Evolutionary conservation across 2,888 invertebrate species (phyloP).

Genomic region (Anticlea derivata): DNA sequence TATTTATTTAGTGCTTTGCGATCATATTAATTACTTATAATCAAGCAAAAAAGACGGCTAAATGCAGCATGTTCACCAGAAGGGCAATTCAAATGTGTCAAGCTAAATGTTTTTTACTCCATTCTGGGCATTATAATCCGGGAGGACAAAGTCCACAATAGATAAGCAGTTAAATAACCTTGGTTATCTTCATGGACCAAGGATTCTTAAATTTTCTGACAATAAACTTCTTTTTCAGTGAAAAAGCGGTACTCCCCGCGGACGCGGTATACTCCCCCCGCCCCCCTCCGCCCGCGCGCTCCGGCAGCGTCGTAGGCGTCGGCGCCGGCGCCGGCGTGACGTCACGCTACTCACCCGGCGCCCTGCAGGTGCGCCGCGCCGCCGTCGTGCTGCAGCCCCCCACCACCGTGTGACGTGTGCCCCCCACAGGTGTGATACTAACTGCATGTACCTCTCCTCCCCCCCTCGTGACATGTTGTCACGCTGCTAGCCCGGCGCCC

Average conservation of each 20-base stretch:
- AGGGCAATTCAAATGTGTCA: no score
- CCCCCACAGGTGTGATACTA: slow-evolving; percentile 54
- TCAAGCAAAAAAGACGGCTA: no score
- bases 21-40: no score
- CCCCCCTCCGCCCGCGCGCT: slow-evolving; percentile 73
- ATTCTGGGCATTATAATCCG: no score
- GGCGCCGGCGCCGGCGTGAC: slow-evolving; percentile 46
- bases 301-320: slow-evolving; percentile 74
- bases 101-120: no score
- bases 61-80: no score
- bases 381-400: slow-evolving; percentile 95
- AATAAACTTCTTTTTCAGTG: slow-evolving; percentile 45
- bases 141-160: no score
- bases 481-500: slow-evolving; percentile 89
- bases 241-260: slow-evolving; percentile 87
- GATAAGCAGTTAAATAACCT: no score
- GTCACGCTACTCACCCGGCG: slow-evolving; percentile 87
- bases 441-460: no score
- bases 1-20: no score
- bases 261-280: slow-evolving; percentile 89
- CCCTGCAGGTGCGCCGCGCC: slow-evolving; percentile 94
- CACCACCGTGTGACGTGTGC: slow-evolving; percentile 85
- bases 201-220: no score
- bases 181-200: no score
- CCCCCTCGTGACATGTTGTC: slow-evolving; percentile 46